phyloP scores from a whole-genome alignment of 37 sponge, comb jelly and placozoan species.

The Oopsacas minuta region DNA sequence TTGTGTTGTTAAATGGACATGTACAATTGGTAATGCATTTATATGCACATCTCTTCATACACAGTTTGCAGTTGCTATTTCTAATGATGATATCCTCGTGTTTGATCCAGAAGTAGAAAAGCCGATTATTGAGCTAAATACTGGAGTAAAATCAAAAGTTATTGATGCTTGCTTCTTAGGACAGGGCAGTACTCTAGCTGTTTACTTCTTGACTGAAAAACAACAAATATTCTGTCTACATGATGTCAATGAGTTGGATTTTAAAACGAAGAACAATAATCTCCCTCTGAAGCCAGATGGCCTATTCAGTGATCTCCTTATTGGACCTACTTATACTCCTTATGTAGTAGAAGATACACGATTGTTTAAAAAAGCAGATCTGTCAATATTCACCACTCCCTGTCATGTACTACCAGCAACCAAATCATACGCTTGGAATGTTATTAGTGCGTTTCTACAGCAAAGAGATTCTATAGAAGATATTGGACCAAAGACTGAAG shows the following conservation, averaged over 20 bases:
- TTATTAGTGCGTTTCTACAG: background rate
- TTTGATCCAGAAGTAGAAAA: background rate
- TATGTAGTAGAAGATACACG: background rate
- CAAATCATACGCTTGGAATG: background rate
- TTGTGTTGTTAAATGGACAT: background rate
- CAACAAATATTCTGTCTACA: background rate
- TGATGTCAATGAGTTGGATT: background rate
- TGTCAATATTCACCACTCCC: background rate
- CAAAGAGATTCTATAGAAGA: background rate
- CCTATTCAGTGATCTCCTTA: background rate
- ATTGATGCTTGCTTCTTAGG: background rate
- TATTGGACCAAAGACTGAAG: background rate
- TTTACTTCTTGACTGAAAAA: background rate
- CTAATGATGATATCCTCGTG: background rate
- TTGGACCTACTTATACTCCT: background rate
- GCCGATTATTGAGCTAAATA: background rate
- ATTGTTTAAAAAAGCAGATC: background rate
- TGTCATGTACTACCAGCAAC: background rate
- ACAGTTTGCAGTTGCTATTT: background rate
- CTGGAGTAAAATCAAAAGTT: background rate
- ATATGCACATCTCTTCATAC: background rate
- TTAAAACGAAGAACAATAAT: background rate
- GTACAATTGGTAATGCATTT: background rate
- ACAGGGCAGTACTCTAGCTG: background rate
- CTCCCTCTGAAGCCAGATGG: background rate